Evolutionary conservation across 92 coral and sea anemone genomes (phyloP), one percentile per base, ranked within the genome.

Genomic region (Galaxea fascicularis): DNA sequence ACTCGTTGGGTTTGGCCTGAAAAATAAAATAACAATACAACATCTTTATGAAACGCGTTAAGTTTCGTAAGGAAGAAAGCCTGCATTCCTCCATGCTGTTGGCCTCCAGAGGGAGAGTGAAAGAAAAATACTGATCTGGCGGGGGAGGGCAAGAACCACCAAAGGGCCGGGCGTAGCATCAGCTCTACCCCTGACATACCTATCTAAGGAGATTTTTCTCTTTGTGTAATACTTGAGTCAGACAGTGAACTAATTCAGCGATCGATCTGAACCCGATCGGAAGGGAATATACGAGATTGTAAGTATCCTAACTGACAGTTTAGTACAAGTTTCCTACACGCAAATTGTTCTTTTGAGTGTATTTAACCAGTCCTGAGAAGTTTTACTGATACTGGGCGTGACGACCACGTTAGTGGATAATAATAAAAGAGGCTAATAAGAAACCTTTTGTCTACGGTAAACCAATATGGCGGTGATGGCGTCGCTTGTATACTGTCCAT

Each of bases 1-100:
- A 96, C 54, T 94, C 98, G 8, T 75, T 90, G 56, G 98, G 98
- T 21, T 97, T 95, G 39, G 98, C 98, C 98, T 96, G 65, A 17
- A 77, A 89, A 53, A 26, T 59, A 75, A 83, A 25, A 16, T 56
- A 15, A 6, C 17, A 77, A 0, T 16, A 16, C 11, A 4, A 25
- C 28, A 21, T 0, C 21, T 7, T 28, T 76, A 47, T 12, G 20
- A 56, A 16, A 56, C 22, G 62, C 56, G 8, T 3, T 56, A 4
- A 0, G 21, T 20, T 56, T 56, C 17, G 20, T 4, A 46, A 46
- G 51, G 51, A 46, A 46, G 51, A 35, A 35, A 35, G 6, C 41
- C 41, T 35, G 3, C 41, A 35, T 35, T 49, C 17, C 10, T 9
- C 54, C 54, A 9, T 10, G 54, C 10, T 49, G 54, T 49, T 10